These are phyloP conservation scores for Aspidapion aeneum DNA, from an alignment of 2,888 invertebrate genomes.

Conservation along the genomic window DNA sequence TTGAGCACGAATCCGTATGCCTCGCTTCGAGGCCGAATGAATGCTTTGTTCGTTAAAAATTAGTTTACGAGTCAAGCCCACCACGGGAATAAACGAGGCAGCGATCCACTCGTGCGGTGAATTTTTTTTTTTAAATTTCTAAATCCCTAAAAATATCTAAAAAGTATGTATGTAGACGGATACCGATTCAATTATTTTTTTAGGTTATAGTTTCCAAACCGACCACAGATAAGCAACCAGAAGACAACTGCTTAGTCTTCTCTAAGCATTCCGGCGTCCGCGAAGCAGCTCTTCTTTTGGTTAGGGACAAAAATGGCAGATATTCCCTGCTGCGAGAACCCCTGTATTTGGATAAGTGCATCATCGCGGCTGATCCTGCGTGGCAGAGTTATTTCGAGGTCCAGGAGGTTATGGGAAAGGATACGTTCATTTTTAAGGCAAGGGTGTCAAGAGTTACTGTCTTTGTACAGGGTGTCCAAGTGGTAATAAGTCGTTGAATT, in stretches of 20 bases:
- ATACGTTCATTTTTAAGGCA: slow-evolving; percentile 94
- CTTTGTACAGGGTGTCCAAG: too few relatives aligned
- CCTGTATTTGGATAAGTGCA: slow-evolving; percentile 85
- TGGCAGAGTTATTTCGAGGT: slow-evolving; percentile 94
- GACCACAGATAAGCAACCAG: slow-evolving; percentile 23
- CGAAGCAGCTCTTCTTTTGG: slow-evolving; percentile 83
- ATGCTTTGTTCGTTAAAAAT: too few relatives aligned
- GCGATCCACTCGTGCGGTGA: too few relatives aligned
- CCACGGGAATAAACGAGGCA: too few relatives aligned
- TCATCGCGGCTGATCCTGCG: slow-evolving; percentile 86
- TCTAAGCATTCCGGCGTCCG: slow-evolving; percentile 68
- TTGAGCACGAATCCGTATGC: too few relatives aligned
- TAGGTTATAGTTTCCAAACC: slow-evolving; percentile 12
- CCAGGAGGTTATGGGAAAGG: slow-evolving; percentile 88
- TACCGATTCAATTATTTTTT: too few relatives aligned
- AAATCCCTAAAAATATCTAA: too few relatives aligned
- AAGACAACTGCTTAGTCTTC: slow-evolving; percentile 51
- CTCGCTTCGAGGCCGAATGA: too few relatives aligned
- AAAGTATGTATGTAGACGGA: too few relatives aligned
- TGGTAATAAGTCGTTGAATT: too few relatives aligned
- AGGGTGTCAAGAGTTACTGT: slow-evolving; percentile 23
- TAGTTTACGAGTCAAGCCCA: too few relatives aligned
- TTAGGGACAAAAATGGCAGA: slow-evolving; percentile 87
- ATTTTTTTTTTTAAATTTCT: too few relatives aligned
- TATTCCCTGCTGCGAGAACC: slow-evolving; percentile 87